Conservation (phyloP, 2,797 vertebrate species). For the Dendrocincla tyrannina region DNA sequence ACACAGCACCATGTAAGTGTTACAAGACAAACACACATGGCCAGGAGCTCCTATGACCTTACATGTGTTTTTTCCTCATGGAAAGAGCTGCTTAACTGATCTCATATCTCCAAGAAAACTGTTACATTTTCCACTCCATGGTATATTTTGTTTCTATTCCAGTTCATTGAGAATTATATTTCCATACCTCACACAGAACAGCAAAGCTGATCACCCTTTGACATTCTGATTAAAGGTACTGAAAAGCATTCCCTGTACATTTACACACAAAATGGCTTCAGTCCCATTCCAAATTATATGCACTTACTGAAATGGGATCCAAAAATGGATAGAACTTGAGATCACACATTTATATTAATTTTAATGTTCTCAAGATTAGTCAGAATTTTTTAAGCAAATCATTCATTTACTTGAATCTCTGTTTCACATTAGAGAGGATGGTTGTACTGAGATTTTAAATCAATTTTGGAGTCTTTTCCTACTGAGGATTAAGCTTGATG, state of each 20-base stretch:
- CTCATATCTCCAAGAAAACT: neutral
- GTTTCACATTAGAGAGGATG: constrained; percentile 67
- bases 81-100: neutral
- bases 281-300: constrained; percentile 62
- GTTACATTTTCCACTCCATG: neutral
- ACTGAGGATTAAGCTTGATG: constrained; percentile 55
- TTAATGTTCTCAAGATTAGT: constrained; percentile 74
- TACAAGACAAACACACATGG: neutral
- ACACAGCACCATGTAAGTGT: neutral
- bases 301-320: constrained; percentile 68
- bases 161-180: constrained; percentile 10
- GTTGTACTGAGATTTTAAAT: constrained; percentile 67
- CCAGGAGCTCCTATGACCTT: neutral
- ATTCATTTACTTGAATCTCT: constrained; percentile 71
- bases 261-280: constrained; percentile 44
- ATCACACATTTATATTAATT: constrained; percentile 73
- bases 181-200: constrained; percentile 14
- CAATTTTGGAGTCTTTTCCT: constrained; percentile 59
- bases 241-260: constrained; percentile 10
- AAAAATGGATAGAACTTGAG: constrained; percentile 70
- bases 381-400: constrained; percentile 73
- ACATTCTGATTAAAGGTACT: constrained; percentile 50
- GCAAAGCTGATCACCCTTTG: constrained; percentile 22
- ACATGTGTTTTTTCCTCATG: neutral
- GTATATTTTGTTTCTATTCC: constrained; percentile 34